Evolutionary conservation across 2,797 vertebrate genomes (phyloP).

Genomic region (Melanotaenia boesemani): DNA sequence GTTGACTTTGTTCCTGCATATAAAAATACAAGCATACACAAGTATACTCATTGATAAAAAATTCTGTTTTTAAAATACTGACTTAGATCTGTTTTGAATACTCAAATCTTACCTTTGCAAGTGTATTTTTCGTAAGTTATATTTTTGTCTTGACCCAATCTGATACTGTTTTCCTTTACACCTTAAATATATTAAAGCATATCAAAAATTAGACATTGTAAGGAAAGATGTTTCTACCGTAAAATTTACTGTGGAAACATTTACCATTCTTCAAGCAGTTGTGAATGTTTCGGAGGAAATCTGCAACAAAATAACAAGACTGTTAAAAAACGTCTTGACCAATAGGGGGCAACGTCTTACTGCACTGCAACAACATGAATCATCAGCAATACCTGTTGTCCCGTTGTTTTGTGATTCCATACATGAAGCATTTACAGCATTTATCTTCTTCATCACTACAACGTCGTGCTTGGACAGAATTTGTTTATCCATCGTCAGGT

Average conservation of each 20-base stretch:
- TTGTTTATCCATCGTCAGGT: fast-evolving
- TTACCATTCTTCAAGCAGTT: background rate
- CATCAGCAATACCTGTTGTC: background rate
- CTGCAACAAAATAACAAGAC: conserved; percentile 10
- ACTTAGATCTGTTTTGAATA: background rate
- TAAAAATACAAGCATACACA: background rate
- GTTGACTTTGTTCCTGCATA: background rate
- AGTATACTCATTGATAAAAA: background rate
- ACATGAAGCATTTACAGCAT: fast-evolving
- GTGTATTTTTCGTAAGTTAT: fast-evolving
- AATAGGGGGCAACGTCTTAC: conserved; percentile 50
- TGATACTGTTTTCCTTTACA: fast-evolving
- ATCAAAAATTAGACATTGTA: conserved; percentile 8
- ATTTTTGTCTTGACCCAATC: fast-evolving
- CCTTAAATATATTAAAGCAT: conserved; percentile 16
- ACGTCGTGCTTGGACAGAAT: conserved; percentile 13
- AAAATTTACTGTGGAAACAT: background rate
- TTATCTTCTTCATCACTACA: fast-evolving
- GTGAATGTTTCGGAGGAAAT: background rate
- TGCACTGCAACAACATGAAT: background rate
- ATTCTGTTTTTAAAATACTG: background rate
- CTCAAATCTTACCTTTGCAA: conserved; percentile 26
- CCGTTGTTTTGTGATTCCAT: fast-evolving
- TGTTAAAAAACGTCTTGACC: conserved; percentile 7
- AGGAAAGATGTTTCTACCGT: background rate